Conservation (phyloP, 1,140 invertebrate genomes). For the Hylaeus volcanicus region DNA sequence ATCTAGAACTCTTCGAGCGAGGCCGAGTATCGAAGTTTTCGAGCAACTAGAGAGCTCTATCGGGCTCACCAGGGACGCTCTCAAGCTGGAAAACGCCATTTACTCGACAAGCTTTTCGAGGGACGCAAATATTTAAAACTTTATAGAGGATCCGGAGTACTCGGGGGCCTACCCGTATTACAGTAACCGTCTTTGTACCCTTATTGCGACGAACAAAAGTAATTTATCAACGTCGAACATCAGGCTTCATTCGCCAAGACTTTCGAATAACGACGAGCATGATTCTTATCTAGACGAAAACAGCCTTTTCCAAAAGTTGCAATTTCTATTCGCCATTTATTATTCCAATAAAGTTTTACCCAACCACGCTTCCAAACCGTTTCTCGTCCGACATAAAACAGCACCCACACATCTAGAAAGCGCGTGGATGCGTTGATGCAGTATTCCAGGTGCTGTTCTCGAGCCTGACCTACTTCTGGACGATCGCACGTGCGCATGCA, state of each 20-base stretch:
- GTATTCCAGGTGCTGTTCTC: slow-evolving; percentile 19
- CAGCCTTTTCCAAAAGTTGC: too few species aligned
- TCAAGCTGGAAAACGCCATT: slow-evolving; percentile 1
- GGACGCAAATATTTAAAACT: slow-evolving; percentile 20
- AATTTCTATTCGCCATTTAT: too few species aligned
- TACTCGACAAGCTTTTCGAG: neutral
- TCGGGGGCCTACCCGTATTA: too few species aligned
- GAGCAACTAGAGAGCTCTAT: neutral
- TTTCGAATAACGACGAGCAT: too few species aligned
- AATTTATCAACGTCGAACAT: neutral
- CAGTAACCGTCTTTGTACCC: neutral
- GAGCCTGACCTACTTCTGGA: slow-evolving; percentile 52
- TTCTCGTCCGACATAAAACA: neutral
- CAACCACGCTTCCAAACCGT: neutral
- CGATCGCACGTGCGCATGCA: slow-evolving; percentile 15
- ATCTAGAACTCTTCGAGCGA: slow-evolving; percentile 1
- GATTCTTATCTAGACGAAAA: too few species aligned
- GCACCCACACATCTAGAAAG: slow-evolving; percentile 42
- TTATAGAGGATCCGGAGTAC: too few species aligned
- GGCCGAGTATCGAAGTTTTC: slow-evolving; percentile 17
- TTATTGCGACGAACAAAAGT: neutral
- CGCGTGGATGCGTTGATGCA: neutral
- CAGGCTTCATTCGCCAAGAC: neutral
- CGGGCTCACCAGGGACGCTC: neutral
- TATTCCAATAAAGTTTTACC: too few species aligned